Conservation (phyloP, 2,797 vertebrate species). For the Sardinella longiceps region DNA sequence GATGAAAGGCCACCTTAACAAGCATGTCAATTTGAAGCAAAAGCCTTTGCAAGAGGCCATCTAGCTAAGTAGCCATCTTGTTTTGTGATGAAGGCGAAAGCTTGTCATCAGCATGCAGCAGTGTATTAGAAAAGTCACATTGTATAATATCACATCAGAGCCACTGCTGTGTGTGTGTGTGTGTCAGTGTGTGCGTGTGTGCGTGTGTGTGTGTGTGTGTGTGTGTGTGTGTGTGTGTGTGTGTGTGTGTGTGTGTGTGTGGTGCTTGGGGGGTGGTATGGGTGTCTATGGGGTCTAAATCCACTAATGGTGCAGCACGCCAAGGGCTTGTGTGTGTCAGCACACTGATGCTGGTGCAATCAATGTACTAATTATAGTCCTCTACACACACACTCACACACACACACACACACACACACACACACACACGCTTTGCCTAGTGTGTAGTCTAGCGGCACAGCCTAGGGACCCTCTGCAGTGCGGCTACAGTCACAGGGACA, state of each 20-base stretch:
- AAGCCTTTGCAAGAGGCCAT: background rate
- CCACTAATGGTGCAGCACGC: too few relatives aligned
- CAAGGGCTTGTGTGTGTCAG: slow-evolving; percentile 13
- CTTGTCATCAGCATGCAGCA: background rate
- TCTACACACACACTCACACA: background rate
- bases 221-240: slow-evolving; percentile 2
- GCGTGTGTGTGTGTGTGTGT: background rate
- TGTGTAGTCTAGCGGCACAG: background rate
- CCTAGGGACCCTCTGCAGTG: slow-evolving; percentile 5
- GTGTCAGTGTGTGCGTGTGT: background rate
- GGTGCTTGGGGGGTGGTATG: too few relatives aligned
- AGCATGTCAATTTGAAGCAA: background rate
- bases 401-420: slow-evolving; percentile 26
- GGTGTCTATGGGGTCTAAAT: too few relatives aligned
- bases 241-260: slow-evolving; percentile 1
- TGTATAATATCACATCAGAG: background rate
- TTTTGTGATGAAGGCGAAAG: background rate
- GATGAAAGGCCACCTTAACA: background rate
- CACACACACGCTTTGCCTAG: background rate
- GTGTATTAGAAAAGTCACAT: background rate
- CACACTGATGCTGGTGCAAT: background rate
- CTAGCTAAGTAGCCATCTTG: background rate
- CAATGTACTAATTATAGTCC: slow-evolving; percentile 18
- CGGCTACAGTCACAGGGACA: background rate
- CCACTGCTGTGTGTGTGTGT: background rate